These are phyloP conservation scores for Mercenaria mercenaria DNA, from an alignment of 1,140 invertebrate species.

Conservation along the genomic window DNA sequence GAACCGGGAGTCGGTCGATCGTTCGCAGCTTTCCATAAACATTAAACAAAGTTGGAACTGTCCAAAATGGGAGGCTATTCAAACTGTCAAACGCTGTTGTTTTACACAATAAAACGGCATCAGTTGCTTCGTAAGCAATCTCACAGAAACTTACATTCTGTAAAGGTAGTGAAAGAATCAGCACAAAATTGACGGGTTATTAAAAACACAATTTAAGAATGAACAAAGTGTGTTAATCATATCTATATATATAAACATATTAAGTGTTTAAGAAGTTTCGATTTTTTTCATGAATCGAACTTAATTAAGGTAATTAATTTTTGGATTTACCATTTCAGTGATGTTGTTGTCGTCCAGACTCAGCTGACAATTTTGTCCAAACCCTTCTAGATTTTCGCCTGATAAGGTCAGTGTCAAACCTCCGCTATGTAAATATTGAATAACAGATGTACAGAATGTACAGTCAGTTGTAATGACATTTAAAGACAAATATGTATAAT, in stretches of 20 bases:
- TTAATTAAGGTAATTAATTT: no score
- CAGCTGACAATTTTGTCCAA: neutral
- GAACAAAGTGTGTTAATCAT: no score
- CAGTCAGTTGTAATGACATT: neutral
- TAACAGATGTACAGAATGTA: no score
- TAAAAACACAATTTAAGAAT: no score
- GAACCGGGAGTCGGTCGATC: neutral
- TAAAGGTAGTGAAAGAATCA: neutral
- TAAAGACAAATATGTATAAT: no score
- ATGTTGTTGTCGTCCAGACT: neutral
- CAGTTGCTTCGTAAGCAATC: neutral
- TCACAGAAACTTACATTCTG: slow-evolving; percentile 5
- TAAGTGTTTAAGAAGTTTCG: no score
- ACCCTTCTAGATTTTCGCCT: neutral
- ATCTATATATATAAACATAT: no score
- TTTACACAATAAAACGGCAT: neutral
- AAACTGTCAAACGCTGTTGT: neutral
- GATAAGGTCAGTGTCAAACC: neutral
- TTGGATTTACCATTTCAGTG: neutral
- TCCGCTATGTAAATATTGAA: no score
- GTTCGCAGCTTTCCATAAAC: neutral
- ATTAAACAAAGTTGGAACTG: neutral
- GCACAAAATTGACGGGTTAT: no score
- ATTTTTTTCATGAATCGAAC: no score
- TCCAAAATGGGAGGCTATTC: neutral